Base-by-base conservation (phyloP, 2,888 invertebrate species). In the Hirudinaria manillensis region DNA sequence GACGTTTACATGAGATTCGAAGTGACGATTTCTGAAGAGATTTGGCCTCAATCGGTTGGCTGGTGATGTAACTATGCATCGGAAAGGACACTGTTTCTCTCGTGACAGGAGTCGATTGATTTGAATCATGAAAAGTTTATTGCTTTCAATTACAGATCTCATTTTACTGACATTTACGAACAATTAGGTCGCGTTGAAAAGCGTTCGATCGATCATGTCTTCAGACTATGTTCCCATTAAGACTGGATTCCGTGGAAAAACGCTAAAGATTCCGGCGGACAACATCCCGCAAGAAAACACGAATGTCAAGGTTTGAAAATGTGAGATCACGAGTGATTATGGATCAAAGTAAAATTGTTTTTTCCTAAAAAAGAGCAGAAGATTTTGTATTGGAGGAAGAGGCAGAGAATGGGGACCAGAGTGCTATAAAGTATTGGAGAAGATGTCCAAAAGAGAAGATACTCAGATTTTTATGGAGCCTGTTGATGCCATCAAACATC, bases 361-460 rank as follows among this genome's bases (percentile, higher is more conserved):
- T 4, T 45, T 45, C 45, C 45, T 45, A 45, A 45, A n/a, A n/a
- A 45, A 45, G 45, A 45, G 45, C 45, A 45, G 45, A 45, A 51
- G 76, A 55, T 61, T 68, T 19, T 70, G 74, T 38, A 53, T 77
- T n/a, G 77, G 77, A 16, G 77, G 77, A 6, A 29, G 75, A 34
- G 77, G 76, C 10, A 66, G 78, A 55, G 77, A 78, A 65, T 78
- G 78, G 78, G 75, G 70, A 21, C 70, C 75, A 19, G 77, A 78
- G 74, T 75, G 76, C 51, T 78, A 70, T 34, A 76, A 76, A 72
- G 74, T 79, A 7, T 56, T 79, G 21, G 72, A 77, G 65, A 67
- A 71, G 29, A 76, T 79, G 75, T 38, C 75, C n/a, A 72, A 74
- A 16, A 70, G 76, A 19, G 78, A 79, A 6, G 78, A 79, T 29